These are phyloP conservation scores for Drosophila phalerata DNA, from an alignment of 2,888 invertebrate species.

Conservation along the genomic window DNA sequence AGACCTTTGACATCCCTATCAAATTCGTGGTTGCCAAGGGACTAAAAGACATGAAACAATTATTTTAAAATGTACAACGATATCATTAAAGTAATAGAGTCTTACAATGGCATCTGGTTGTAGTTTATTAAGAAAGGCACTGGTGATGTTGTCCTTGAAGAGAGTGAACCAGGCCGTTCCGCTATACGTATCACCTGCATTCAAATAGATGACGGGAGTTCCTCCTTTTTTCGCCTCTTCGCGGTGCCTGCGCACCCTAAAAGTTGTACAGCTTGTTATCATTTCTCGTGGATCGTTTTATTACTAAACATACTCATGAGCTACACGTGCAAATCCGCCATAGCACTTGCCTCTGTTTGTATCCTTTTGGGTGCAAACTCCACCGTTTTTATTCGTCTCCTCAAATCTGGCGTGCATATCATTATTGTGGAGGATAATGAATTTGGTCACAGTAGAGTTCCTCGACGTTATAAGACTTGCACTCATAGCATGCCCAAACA, in stretches of 20 bases:
- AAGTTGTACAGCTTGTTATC: not conserved
- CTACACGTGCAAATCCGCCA: conserved; percentile 94
- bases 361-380: conserved; percentile 87
- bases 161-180: conserved; percentile 95
- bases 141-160: conserved; percentile 92
- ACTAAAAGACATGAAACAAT: conserved; percentile 86
- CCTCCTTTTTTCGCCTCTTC: conserved; percentile 87
- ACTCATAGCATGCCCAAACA: not conserved
- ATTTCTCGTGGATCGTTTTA: not conserved
- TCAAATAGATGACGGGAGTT: conserved; percentile 91
- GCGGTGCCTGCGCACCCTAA: conserved; percentile 88
- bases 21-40: conserved; percentile 97
- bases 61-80: not conserved
- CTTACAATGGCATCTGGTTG: conserved; percentile 94
- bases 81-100: not conserved
- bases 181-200: conserved; percentile 96
- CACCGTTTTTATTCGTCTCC: conserved; percentile 91
- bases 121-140: conserved; percentile 91
- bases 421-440: conserved; percentile 94
- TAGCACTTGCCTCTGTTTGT: conserved; percentile 89
- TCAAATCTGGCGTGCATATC: conserved; percentile 96
- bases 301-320: conserved; percentile 83
- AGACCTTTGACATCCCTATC: conserved; percentile 92
- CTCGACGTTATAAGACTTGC: conserved; percentile 51
- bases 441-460: conserved; percentile 82